Evolutionary conservation across 2,797 vertebrate genomes (phyloP), one percentile per base, ranked within the genome.

Genomic region (Malurus leucopterus): DNA sequence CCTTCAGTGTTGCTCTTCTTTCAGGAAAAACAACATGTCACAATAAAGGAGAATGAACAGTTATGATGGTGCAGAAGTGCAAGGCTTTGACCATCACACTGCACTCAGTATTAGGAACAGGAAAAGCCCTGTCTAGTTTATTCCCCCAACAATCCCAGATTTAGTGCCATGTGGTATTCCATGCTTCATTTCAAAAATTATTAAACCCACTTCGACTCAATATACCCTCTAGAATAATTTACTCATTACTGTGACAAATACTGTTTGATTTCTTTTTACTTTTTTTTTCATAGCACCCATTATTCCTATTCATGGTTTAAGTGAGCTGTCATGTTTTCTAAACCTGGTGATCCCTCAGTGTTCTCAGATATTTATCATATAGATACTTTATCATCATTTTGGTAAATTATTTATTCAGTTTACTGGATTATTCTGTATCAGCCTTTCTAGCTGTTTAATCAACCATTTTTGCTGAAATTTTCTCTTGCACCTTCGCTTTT

Each of bases 41-140:
- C 15, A 64, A n/a, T 13, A 70, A 46, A 34, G 5, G 0, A 19
- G 8, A 71, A 32, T 4, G 8, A 54, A 32, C 32, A 47, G 36
- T 40, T 4, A 46, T 23, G 5, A 26, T 1, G 3, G 17, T 32
- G 40, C 1, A 2, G 44, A 70, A 67, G 9, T 15, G 21, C 29
- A 75, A 49, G 40, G 13, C 22, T 72, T 74, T 24, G 61, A 34
- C 22, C 21, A 44, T 8, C 15, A 3, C 38, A 17, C 7, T 77
- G 43, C 11, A 30, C 8, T 54, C 36, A 9, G 20, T 26, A 50
- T 29, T 8, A 54, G 43, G 30, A 82, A 71, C 3, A 27, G 19
- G 34, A 84, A 8, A 1, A 13, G 29, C 12, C 11, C 3, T 53
- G 27, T 18, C 22, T 53, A 22, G 2, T 38, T 61, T 13, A 38